Conservation (phyloP, 2,797 vertebrate species). For the Malacoctenus gilli region DNA sequence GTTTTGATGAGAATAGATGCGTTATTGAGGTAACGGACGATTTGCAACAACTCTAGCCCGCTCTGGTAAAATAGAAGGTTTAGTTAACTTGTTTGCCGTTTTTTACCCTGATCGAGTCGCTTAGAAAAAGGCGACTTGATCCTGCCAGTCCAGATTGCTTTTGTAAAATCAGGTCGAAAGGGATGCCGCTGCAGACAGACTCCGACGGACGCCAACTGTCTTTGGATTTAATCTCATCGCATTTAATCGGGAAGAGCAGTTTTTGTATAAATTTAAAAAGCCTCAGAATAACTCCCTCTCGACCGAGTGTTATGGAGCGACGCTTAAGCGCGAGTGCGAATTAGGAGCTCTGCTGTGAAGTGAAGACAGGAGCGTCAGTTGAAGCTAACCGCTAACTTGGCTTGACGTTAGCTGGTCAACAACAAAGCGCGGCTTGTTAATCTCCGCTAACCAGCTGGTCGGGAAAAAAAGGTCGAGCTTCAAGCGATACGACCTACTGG, state of each 20-base stretch:
- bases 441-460: conserved; percentile 14
- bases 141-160: conserved; percentile 36
- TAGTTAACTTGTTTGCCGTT: conserved; percentile 21
- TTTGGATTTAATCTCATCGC: conserved; percentile 77
- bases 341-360: conserved; percentile 36
- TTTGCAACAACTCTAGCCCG: conserved; percentile 6
- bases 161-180: conserved; percentile 72
- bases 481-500: not conserved
- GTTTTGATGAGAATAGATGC: conserved; percentile 45
- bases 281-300: conserved; percentile 69
- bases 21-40: conserved; percentile 6
- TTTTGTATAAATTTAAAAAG: conserved; percentile 75
- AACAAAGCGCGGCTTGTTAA: conserved; percentile 53
- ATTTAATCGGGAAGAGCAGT: conserved; percentile 77
- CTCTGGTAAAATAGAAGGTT: not conserved
- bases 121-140: conserved; percentile 74
- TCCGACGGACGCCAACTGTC: conserved; percentile 71
- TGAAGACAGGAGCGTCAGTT: conserved; percentile 2
- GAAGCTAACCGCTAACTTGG: conserved; percentile 32
- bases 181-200: conserved; percentile 82
- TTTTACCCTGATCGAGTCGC: conserved; percentile 72
- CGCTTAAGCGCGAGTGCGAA: conserved; percentile 50
- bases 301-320: conserved; percentile 74
- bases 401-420: conserved; percentile 48
- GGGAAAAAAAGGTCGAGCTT: not conserved